Evolutionary conservation across 2,113 vertebrate species (phyloP).

Genomic region (Phyllopteryx taeniolatus): DNA sequence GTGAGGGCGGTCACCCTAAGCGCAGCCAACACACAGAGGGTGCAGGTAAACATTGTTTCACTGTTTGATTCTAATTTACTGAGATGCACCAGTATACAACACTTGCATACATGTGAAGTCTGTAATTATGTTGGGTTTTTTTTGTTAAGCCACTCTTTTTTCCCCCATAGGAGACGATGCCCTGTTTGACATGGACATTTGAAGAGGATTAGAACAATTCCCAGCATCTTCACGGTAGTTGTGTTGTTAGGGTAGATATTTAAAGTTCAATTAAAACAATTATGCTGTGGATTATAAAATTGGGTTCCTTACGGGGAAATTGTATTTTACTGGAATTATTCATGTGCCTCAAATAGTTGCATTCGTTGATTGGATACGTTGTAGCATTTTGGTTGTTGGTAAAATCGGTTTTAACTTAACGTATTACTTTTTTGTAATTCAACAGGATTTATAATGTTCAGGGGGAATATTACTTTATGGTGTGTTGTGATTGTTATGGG

Average conservation of each 20-base stretch:
- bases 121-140: neutral
- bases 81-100: neutral
- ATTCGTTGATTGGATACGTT: neutral
- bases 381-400: neutral
- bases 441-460: slow-evolving; percentile 5
- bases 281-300: slow-evolving; percentile 2
- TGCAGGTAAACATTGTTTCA: slow-evolving; percentile 32
- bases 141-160: neutral
- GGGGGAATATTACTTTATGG: neutral
- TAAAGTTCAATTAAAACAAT: neutral
- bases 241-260: neutral
- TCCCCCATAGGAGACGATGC: slow-evolving; percentile 62
- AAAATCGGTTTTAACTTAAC: neutral
- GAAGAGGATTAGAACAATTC: slow-evolving; percentile 29
- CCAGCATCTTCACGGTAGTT: slow-evolving; percentile 8
- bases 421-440: slow-evolving; percentile 10
- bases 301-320: slow-evolving; percentile 22
- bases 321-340: slow-evolving; percentile 23
- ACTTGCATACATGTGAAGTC: neutral
- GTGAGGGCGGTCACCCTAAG: slow-evolving; percentile 19
- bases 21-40: slow-evolving; percentile 63
- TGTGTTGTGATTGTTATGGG: neutral
- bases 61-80: neutral
- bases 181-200: slow-evolving; percentile 80
- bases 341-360: neutral